A percentile compares a stretch with the other conserved stretches of the same genome.
These are phyloP conservation scores for Pollimyrus isidori DNA, from an alignment of 2,113 vertebrate genomes.

Conservation along the genomic window DNA sequence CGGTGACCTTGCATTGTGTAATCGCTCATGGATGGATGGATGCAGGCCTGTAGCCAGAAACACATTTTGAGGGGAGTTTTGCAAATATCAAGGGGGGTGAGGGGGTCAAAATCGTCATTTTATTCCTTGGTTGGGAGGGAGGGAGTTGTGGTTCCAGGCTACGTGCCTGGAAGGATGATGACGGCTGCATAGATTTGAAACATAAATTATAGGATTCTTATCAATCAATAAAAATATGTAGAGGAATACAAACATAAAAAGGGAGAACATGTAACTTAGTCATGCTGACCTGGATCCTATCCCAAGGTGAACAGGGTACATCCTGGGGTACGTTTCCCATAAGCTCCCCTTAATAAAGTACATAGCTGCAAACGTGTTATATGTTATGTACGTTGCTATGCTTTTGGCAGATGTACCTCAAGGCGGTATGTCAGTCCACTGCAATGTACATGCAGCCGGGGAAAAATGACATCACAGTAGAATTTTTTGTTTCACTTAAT, in stretches of 20 bases:
- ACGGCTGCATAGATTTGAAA: neutral
- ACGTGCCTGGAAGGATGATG: neutral
- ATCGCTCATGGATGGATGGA: neutral
- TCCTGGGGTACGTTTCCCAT: neutral
- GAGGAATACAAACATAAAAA: neutral
- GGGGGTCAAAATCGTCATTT: neutral
- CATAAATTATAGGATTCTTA: neutral
- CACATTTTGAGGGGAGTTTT: neutral
- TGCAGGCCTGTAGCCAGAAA: neutral
- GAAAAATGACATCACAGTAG: neutral
- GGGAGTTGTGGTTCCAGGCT: neutral
- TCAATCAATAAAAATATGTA: neutral
- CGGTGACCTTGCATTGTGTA: neutral
- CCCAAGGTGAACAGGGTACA: neutral
- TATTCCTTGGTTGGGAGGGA: neutral
- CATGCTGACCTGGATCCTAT: neutral
- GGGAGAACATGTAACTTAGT: neutral
- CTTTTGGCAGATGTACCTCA: neutral
- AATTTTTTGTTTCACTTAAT: neutral
- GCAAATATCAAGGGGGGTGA: neutral
- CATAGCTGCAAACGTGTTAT: neutral
- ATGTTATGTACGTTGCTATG: neutral
- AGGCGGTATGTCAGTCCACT: neutral
- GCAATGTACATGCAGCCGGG: neutral
- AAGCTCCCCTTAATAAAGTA: neutral